These are phyloP conservation scores for Tipula lateralis DNA, from an alignment of 2,888 invertebrate genomes.

Conservation along the genomic window DNA sequence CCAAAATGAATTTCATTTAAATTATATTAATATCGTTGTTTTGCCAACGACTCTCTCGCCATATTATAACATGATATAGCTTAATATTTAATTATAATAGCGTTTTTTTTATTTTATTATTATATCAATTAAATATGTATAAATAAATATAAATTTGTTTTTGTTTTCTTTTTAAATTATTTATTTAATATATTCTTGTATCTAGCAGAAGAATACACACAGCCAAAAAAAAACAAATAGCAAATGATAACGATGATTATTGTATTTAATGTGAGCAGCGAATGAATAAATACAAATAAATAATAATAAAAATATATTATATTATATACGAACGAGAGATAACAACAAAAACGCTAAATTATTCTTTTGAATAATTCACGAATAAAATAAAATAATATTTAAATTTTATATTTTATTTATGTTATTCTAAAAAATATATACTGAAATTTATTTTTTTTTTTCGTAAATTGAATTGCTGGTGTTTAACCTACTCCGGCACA, in stretches of 20 bases:
- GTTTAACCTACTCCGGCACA: not conserved
- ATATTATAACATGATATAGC: no score
- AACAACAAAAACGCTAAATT: not conserved
- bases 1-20: not conserved
- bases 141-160: not conserved
- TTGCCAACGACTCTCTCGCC: not conserved
- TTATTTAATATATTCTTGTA: not conserved
- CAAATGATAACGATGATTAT: not conserved
- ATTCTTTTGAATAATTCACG: not conserved
- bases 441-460: not conserved
- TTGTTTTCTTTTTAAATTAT: not conserved
- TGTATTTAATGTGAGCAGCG: not conserved
- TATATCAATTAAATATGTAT: slow-evolving; percentile 6
- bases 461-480: not conserved
- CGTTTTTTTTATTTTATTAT: not conserved
- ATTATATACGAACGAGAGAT: not conserved
- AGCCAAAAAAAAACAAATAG: not conserved
- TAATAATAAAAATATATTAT: not conserved
- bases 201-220: not conserved
- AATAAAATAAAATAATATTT: not conserved
- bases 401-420: not conserved
- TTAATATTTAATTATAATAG: not conserved
- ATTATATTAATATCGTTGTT: not conserved
- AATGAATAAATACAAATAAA: not conserved
- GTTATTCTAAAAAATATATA: not conserved